Evolutionary conservation across 2,113 vertebrate genomes (phyloP).

Genomic region (Junco hyemalis): DNA sequence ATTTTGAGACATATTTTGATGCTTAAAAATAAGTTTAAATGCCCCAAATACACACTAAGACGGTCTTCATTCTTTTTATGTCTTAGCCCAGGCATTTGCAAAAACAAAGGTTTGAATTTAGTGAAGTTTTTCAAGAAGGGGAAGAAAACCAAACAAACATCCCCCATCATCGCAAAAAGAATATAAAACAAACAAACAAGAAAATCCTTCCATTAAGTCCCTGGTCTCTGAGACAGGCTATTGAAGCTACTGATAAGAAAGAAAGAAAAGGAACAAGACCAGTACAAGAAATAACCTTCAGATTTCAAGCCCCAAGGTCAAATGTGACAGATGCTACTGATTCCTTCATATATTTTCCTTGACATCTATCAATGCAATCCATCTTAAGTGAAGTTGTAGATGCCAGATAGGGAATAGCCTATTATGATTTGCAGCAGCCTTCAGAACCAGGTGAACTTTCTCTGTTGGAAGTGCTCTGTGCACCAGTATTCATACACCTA

Average conservation of each 20-base stretch:
- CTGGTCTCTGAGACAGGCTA: neutral
- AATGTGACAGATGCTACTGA: conserved; percentile 50
- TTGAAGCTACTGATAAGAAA: neutral
- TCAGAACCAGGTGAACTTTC: conserved; percentile 53
- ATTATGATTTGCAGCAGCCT: conserved; percentile 69
- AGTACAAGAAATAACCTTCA: conserved; percentile 42
- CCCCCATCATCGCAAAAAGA: neutral
- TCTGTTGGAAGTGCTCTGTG: neutral
- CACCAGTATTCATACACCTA: neutral
- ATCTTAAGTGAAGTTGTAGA: conserved; percentile 62
- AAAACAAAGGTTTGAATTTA: neutral
- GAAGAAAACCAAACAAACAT: neutral
- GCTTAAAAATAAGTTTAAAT: neutral
- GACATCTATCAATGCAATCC: conserved; percentile 61
- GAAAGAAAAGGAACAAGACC: neutral
- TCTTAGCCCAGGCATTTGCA: neutral
- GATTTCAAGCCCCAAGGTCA: conserved; percentile 68
- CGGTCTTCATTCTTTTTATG: neutral
- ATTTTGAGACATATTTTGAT: neutral
- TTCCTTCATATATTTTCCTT: conserved; percentile 69
- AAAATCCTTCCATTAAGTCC: neutral
- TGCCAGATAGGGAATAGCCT: conserved; percentile 64
- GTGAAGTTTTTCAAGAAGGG: neutral
- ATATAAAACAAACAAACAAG: neutral
- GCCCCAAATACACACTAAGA: neutral